Evolutionary conservation across 2,113 vertebrate genomes (phyloP), one percentile per base, ranked within the genome.

Genomic region (Oenanthe melanoleuca): DNA sequence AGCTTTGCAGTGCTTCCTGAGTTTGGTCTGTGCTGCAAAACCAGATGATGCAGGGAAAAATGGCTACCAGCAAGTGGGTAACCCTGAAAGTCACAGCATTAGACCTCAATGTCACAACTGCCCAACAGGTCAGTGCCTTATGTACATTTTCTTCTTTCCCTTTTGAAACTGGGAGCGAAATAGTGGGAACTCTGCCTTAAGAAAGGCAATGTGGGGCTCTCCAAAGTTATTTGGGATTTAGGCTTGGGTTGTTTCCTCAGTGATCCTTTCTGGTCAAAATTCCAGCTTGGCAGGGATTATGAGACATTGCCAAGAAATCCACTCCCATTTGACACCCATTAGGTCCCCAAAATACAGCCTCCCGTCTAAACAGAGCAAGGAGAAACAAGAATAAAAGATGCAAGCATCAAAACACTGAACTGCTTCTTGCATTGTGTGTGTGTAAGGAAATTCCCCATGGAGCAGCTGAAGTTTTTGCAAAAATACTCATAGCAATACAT

Each of bases 381-480:
- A 94, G 47, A 83, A 86, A 60, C 14, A 78, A 66, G 42, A 38
- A 73, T 72, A 88, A 74, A 74, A 67, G 37, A 75, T 21, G 74
- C 11, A 82, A 44, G 11, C 59, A 75, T 14, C 38, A 73, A 67
- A 91, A 80, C 28, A 25, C 21, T 80, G 63, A 86, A 88, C 37
- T 67, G 20, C 24, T 89, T 45, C n/a, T 61, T 91, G 33, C 11
- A 1, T 75, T 93, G 52, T 88, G 75, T 45, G 65, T 12, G 5
- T 75, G 11, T 75, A 88, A 94, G 88, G 80, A 95, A 94, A 93
- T 95, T 95, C 59, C 67, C 38, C 14, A 63, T 14, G 66, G 89
- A 95, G 31, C 8, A 88, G 55, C 53, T 94, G 61, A 86, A 79
- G 29, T 42, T 85, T 91, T 92, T 92, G 52, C 50, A 95, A 78